phyloP scores from a whole-genome alignment of 2,113 vertebrate species.

The Ailurus styani region DNA sequence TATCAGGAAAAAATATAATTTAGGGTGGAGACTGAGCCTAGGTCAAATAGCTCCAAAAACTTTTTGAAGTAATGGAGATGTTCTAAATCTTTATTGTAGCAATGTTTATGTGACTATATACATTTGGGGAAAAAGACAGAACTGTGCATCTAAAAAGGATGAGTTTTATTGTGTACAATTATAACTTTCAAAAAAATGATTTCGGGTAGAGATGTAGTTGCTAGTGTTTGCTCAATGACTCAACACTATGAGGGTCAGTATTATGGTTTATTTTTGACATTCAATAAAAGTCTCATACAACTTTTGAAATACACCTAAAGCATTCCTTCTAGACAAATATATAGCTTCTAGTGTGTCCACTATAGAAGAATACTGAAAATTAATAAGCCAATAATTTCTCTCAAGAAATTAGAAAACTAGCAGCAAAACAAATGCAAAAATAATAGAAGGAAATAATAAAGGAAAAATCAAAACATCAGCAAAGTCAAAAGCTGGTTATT shows the following conservation, averaged over 20 bases:
- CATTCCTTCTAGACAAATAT: not conserved
- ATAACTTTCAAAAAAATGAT: not conserved
- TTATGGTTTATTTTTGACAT: not conserved
- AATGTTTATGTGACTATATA: not conserved
- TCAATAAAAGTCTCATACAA: not conserved
- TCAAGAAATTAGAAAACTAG: not conserved
- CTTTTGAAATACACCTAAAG: not conserved
- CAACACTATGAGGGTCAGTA: not conserved
- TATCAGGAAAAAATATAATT: not conserved
- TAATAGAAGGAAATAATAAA: not conserved
- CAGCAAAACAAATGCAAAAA: not conserved
- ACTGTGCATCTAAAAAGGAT: not conserved
- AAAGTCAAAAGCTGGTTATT: not conserved
- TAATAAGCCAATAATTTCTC: not conserved
- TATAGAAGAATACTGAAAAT: not conserved
- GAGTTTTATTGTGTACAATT: not conserved
- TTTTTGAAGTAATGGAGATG: not conserved
- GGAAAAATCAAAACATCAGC: not conserved
- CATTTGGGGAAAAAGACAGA: not conserved
- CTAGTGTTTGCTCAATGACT: not conserved
- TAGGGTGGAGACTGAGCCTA: not conserved
- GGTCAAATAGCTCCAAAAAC: not conserved
- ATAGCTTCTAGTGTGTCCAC: not conserved
- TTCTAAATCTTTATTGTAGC: not conserved
- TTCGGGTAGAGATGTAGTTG: not conserved